phyloP scores from a whole-genome alignment of 1,140 invertebrate species.

The Scaptomyza pallida region DNA sequence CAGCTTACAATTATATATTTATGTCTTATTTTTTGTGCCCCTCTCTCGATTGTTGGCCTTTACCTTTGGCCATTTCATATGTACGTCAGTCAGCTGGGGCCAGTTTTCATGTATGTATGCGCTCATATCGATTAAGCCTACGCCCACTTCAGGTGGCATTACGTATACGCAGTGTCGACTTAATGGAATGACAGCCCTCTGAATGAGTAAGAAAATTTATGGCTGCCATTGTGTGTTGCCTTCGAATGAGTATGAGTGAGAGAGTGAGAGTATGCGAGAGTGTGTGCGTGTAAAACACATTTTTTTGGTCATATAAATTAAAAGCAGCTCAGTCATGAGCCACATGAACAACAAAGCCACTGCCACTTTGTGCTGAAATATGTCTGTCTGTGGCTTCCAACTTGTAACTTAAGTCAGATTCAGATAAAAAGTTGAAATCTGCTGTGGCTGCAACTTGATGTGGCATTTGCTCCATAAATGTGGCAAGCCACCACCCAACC shows the following conservation, averaged over 20 bases:
- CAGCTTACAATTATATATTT: conserved; percentile 1
- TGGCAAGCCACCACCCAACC: conserved; percentile 29
- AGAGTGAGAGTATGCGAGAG: conserved; percentile 4
- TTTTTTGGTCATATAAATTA: conserved; percentile 74
- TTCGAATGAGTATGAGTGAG: conserved; percentile 2
- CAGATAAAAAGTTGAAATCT: conserved; percentile 76
- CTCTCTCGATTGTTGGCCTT: background rate
- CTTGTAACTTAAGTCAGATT: conserved; percentile 58
- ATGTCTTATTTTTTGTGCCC: background rate
- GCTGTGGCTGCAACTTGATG: conserved; percentile 70
- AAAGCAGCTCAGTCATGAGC: conserved; percentile 67
- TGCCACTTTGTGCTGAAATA: conserved; percentile 70
- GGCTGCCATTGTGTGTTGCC: conserved; percentile 39
- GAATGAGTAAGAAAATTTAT: conserved; percentile 71
- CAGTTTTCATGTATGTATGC: conserved; percentile 2
- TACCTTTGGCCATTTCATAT: background rate
- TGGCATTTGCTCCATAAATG: conserved; percentile 56
- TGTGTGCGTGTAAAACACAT: conserved; percentile 39
- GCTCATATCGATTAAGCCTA: conserved; percentile 24
- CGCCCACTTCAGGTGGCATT: conserved; percentile 54
- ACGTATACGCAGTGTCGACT: conserved; percentile 46
- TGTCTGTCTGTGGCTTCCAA: conserved; percentile 60
- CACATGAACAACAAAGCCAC: conserved; percentile 66
- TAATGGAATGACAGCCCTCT: conserved; percentile 27
- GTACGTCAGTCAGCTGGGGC: background rate